phyloP scores from a whole-genome alignment of 2,113 vertebrate species.

The Manacus vitellinus region DNA sequence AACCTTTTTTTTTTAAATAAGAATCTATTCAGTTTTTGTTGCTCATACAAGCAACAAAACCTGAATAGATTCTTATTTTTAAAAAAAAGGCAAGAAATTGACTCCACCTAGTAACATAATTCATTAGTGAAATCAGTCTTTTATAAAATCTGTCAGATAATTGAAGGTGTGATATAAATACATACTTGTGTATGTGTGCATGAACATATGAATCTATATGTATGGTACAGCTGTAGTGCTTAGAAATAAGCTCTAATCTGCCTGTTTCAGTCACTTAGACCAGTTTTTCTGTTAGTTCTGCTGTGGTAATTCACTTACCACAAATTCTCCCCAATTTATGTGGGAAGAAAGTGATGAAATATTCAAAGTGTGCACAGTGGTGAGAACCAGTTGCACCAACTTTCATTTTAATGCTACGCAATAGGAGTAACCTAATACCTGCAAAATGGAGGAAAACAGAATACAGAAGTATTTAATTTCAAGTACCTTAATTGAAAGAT shows the following conservation, averaged over 20 bases:
- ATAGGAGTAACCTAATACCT: not conserved
- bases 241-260: not conserved
- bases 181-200: not conserved
- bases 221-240: not conserved
- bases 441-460: not conserved
- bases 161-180: not conserved
- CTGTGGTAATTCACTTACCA: not conserved
- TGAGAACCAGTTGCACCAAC: not conserved
- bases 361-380: accelerated
- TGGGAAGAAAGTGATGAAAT: not conserved
- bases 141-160: not conserved
- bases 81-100: not conserved
- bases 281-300: not conserved
- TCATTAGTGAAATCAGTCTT: not conserved
- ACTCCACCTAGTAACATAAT: not conserved
- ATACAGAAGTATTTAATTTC: not conserved
- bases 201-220: not conserved
- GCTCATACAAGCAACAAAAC: no score
- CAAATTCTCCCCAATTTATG: not conserved
- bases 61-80: no score
- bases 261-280: not conserved
- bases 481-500: not conserved
- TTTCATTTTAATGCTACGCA: not conserved
- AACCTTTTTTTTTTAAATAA: not conserved
- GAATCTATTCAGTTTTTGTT: not conserved